Evolutionary conservation across 2,888 invertebrate species (phyloP).

Genomic region (Drosophila kanekoi): DNA sequence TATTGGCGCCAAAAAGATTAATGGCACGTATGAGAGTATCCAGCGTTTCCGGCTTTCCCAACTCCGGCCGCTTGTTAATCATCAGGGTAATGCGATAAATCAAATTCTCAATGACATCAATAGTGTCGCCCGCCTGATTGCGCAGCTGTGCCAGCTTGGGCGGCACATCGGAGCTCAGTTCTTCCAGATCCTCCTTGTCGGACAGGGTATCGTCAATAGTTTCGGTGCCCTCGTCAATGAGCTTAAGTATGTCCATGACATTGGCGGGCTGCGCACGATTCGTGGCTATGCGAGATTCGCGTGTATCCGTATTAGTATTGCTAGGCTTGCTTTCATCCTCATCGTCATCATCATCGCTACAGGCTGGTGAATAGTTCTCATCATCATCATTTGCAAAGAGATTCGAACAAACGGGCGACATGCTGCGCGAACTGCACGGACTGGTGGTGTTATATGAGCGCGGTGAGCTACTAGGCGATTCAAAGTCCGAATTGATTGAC

Average conservation of each 20-base stretch:
- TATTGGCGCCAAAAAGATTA: conserved; percentile 81
- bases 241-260: conserved; percentile 81
- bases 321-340: conserved; percentile 64
- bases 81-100: conserved; percentile 82
- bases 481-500: conserved; percentile 71
- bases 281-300: conserved; percentile 57
- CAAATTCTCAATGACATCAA: conserved; percentile 83
- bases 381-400: conserved; percentile 68
- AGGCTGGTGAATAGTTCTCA: conserved; percentile 85
- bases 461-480: conserved; percentile 84
- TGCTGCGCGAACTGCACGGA: conserved; percentile 84
- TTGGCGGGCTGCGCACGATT: conserved; percentile 64
- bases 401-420: conserved; percentile 81
- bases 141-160: conserved; percentile 68
- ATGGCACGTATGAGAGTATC: conserved; percentile 83
- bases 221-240: conserved; percentile 81
- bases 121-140: conserved; percentile 69
- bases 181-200: conserved; percentile 84
- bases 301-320: conserved; percentile 38
- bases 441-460: conserved; percentile 81
- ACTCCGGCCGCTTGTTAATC: conserved; percentile 81
- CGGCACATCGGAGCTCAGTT: conserved; percentile 77
- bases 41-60: conserved; percentile 83
- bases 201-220: conserved; percentile 81
- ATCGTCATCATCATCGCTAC: conserved; percentile 84